Conservation (phyloP, 2,888 invertebrate genomes). For the Cybosia mesomella region DNA sequence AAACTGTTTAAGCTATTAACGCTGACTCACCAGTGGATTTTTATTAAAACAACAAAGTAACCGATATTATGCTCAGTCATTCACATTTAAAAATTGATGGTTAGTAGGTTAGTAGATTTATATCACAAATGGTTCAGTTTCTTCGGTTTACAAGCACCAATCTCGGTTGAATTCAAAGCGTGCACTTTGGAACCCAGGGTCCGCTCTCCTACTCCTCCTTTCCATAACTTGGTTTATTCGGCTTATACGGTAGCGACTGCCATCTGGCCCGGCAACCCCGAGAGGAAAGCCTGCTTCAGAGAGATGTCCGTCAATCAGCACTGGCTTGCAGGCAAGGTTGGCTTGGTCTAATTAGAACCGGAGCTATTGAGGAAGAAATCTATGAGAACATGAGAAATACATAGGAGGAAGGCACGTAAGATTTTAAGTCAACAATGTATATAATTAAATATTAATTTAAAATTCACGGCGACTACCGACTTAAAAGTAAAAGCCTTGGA, state of each 20-base stretch:
- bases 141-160: neutral
- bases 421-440: neutral
- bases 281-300: neutral
- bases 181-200: neutral
- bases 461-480: neutral
- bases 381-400: neutral
- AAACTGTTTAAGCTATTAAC: constrained; percentile 32
- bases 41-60: neutral
- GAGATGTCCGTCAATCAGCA: no score
- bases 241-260: neutral
- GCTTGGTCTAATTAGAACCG: neutral
- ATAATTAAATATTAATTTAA: neutral
- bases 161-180: no score
- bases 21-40: constrained; percentile 10
- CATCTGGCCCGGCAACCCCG: neutral
- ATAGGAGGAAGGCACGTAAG: neutral
- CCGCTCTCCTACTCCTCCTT: neutral
- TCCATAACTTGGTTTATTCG: neutral
- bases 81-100: neutral
- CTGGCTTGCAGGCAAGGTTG: no score
- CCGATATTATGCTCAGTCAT: constrained; percentile 3
- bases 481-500: constrained; percentile 16
- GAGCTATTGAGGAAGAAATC: neutral
- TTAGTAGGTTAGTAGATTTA: neutral
- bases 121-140: neutral